Evolutionary conservation across 2,888 invertebrate species (phyloP).

Genomic region (Prosopocoilus inquinatus): DNA sequence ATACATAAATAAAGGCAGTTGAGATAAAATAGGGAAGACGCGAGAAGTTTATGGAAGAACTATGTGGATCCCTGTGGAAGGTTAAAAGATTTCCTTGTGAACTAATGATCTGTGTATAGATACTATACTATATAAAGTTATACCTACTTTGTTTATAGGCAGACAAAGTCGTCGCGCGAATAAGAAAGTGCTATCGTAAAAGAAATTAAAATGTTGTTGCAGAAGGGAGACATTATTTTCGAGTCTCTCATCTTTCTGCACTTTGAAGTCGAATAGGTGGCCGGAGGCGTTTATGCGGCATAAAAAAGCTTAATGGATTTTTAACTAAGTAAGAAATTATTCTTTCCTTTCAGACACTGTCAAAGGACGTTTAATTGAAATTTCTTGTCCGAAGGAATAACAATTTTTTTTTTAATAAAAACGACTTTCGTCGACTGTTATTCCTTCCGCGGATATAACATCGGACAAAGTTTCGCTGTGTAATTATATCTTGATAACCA

Average conservation of each 20-base stretch:
- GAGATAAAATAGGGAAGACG: no score
- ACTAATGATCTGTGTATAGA: conserved; percentile 17
- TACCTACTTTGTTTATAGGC: conserved; percentile 32
- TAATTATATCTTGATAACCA: conserved; percentile 44
- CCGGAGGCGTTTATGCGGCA: conserved; percentile 8
- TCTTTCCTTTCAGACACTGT: not conserved
- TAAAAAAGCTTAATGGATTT: conserved; percentile 13
- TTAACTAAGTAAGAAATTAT: conserved; percentile 8
- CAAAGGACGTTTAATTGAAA: not conserved
- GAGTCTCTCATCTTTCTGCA: not conserved
- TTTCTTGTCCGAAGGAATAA: not conserved
- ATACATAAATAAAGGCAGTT: no score
- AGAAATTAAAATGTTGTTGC: conserved; percentile 14
- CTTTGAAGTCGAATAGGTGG: conserved; percentile 19
- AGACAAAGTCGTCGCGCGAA: conserved; percentile 33
- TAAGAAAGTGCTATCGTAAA: conserved; percentile 22
- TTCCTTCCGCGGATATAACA: not conserved
- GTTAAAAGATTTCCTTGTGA: conserved; percentile 9
- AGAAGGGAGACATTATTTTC: conserved; percentile 11
- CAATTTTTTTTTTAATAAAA: not conserved
- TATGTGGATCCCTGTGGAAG: conserved; percentile 18
- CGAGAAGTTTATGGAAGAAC: not conserved
- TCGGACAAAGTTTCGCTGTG: not conserved
- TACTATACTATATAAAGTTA: not conserved
- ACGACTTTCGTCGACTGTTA: not conserved